Base-by-base conservation (phyloP, 2,888 invertebrate species). In the Cabera pusaria region DNA sequence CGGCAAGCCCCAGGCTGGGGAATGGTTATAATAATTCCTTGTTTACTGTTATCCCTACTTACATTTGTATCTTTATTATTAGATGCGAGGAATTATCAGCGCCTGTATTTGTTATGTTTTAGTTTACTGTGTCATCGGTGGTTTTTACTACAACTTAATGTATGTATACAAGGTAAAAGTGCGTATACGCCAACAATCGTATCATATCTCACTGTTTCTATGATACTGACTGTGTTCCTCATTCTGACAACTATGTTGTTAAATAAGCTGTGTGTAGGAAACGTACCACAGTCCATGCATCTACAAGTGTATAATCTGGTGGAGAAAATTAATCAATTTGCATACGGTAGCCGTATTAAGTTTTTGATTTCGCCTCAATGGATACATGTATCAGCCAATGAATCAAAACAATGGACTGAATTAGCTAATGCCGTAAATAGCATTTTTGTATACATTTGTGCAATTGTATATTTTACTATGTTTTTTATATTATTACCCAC, bases 291-390 rank as follows among this genome's bases (percentile, higher is more conserved):
- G n/a, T n/a, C n/a, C n/a, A n/a, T n/a, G n/a, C n/a, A n/a, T n/a
- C n/a, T n/a, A n/a, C 5, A 20, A 12, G 11, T 19, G 2, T 2
- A 19, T 12, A 7, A 2, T 12, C 5, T 12, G 0, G 20, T 28
- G 4, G 6, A 12, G 6, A 12, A 28, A 7, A 12, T 28, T 1
- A 28, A 12, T 20, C 8, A 20, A 7, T 11, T 10, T 6, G 28
- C 12, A 5, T 28, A 5, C 4, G 28, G 19, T 10, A 28, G 19
- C 6, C 1, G 7, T 11, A 0, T 28, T 1, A 11, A 28, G 5
- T 6, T 7, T 28, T 11, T 28, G 5, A 19, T 28, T 6, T 28
- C 11, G 19, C 28, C 28, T 12, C 11, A 12, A 12, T 28, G 28
- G 19, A 19, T 19, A 20, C 11, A 12, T 2, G 12, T 11, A 3